A percentile compares a stretch with the other conserved stretches of the same genome.
phyloP scores from a whole-genome alignment of 2,113 vertebrate species.

The Megaceryle maxima region DNA sequence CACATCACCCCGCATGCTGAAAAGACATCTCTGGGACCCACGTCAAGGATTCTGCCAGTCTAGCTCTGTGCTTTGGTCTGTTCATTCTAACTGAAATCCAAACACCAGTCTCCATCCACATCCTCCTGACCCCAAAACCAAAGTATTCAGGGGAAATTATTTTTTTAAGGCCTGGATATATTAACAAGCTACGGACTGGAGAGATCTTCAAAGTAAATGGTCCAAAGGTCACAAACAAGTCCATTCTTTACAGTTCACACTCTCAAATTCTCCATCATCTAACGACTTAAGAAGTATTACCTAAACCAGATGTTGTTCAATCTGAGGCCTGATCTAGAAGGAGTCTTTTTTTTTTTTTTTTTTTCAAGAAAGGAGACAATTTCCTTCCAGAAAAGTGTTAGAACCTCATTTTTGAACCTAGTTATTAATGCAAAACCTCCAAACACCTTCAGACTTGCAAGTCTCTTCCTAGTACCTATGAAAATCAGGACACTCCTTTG shows the following conservation, averaged over 20 bases:
- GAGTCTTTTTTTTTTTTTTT: not conserved
- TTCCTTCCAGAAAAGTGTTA: not conserved
- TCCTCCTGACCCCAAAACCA: not conserved
- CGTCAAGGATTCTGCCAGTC: fast-evolving
- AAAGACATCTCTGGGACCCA: fast-evolving
- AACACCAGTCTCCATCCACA: fast-evolving
- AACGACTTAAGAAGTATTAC: fast-evolving
- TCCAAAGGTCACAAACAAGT: too few species aligned
- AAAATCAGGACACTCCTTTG: not conserved
- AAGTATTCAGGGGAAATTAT: not conserved
- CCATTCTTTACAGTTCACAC: fast-evolving
- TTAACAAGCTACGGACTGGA: not conserved
- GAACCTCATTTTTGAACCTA: not conserved
- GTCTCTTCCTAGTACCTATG: not conserved
- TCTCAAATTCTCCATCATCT: not conserved
- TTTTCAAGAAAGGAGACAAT: not conserved
- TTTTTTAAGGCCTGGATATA: not conserved
- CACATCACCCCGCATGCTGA: fast-evolving
- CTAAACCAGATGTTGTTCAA: not conserved
- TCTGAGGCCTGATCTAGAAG: not conserved
- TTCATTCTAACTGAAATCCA: not conserved
- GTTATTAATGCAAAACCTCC: not conserved
- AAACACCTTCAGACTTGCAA: not conserved
- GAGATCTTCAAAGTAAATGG: not conserved
- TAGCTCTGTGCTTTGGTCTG: fast-evolving